A percentile compares a stretch with the other conserved stretches of the same genome.
Conservation (phyloP, 2,888 invertebrate species). For the Volucella bombylans region DNA sequence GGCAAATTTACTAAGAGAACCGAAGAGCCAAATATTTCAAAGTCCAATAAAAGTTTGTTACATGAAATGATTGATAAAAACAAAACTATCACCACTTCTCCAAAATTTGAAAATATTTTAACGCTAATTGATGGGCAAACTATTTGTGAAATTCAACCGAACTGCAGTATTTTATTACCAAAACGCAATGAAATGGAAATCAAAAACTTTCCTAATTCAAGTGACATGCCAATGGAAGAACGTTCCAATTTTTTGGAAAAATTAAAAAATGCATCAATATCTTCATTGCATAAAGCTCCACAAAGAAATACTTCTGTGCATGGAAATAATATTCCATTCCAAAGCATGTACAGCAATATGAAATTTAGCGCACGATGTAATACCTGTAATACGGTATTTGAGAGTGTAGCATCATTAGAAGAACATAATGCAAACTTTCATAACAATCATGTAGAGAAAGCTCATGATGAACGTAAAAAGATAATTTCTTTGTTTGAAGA, state of each 20-base stretch:
- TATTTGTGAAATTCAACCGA: not conserved
- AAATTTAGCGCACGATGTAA: conserved; percentile 80
- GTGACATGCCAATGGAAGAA: conserved; percentile 13
- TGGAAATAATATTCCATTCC: conserved; percentile 22
- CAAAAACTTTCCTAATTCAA: not conserved
- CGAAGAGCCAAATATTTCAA: conserved; percentile 32
- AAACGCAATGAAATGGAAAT: not conserved
- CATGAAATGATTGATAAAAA: conserved; percentile 18
- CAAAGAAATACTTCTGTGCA: conserved; percentile 8
- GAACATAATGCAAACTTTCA: conserved; percentile 80
- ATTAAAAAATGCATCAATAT: conserved; percentile 51
- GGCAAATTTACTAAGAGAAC: conserved; percentile 50
- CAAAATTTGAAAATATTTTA: conserved; percentile 58
- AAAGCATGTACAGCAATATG: conserved; percentile 45
- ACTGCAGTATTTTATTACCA: not conserved
- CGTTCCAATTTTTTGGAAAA: conserved; percentile 56
- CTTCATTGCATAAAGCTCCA: not conserved
- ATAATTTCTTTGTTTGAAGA: conserved; percentile 81
- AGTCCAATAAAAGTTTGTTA: not conserved
- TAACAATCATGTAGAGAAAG: conserved; percentile 75
- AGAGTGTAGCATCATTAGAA: conserved; percentile 79
- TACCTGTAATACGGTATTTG: conserved; percentile 79
- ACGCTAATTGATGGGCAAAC: conserved; percentile 41
- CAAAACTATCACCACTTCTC: conserved; percentile 28
- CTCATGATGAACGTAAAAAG: conserved; percentile 77